phyloP scores from a whole-genome alignment of 2,888 invertebrate genomes.

The Brenthis daphne region DNA sequence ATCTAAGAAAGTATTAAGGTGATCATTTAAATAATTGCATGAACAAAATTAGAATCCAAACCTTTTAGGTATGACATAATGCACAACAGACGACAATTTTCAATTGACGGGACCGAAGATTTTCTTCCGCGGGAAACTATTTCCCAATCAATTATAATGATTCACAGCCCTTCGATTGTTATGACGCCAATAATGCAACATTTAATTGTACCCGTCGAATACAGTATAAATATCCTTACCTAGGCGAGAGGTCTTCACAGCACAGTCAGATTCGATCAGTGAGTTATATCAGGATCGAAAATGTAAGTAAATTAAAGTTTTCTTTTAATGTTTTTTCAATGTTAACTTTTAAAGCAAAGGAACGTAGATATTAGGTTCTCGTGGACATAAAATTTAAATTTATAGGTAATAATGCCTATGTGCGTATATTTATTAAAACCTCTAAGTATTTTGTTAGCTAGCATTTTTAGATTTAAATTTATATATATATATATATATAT shows the following conservation, averaged over 20 bases:
- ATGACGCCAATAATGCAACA: slow-evolving; percentile 54
- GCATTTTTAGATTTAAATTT: too few relatives aligned
- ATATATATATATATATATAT: too few relatives aligned
- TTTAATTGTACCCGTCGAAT: slow-evolving; percentile 50
- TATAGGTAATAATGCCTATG: too few relatives aligned
- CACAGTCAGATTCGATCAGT: slow-evolving; percentile 34
- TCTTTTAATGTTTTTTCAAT: neutral
- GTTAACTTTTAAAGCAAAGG: neutral
- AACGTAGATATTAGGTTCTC: too few relatives aligned
- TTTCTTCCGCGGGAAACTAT: slow-evolving; percentile 40
- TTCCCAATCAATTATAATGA: slow-evolving; percentile 37
- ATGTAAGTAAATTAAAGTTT: slow-evolving; percentile 16
- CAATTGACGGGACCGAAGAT: slow-evolving; percentile 22
- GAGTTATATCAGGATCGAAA: slow-evolving; percentile 35
- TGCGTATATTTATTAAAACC: too few relatives aligned
- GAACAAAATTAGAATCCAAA: too few relatives aligned
- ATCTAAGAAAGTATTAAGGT: too few relatives aligned
- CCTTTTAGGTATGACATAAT: neutral
- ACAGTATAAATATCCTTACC: slow-evolving; percentile 64
- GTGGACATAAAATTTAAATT: too few relatives aligned
- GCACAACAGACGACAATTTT: neutral
- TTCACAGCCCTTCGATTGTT: slow-evolving; percentile 39
- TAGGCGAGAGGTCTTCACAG: slow-evolving; percentile 39
- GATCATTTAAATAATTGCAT: too few relatives aligned
- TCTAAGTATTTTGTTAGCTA: too few relatives aligned